phyloP scores from a whole-genome alignment of 2,888 invertebrate genomes.

The Archaeoteleia sp. region DNA sequence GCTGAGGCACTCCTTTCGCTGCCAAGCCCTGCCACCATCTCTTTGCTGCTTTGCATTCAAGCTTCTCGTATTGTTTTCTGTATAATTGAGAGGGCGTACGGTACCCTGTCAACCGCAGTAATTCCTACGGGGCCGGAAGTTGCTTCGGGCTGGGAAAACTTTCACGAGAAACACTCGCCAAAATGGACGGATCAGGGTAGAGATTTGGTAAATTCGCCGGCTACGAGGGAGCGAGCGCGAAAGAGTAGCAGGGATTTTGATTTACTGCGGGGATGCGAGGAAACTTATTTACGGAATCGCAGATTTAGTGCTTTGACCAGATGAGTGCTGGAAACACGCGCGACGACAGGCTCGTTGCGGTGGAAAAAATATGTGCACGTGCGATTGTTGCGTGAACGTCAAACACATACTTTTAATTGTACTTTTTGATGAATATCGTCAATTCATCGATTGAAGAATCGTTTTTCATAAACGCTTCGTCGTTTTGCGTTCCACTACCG shows the following conservation, averaged over 20 bases:
- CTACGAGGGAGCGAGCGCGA: slow-evolving; percentile 17
- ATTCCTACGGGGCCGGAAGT: slow-evolving; percentile 58
- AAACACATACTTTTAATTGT: too few relatives aligned
- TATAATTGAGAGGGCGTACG: slow-evolving; percentile 59
- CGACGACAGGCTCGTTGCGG: background rate
- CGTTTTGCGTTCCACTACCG: too few relatives aligned
- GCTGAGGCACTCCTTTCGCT: slow-evolving; percentile 31
- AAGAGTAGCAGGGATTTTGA: slow-evolving; percentile 43
- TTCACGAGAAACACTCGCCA: slow-evolving; percentile 50
- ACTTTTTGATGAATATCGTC: too few relatives aligned
- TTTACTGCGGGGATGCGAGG: slow-evolving; percentile 42
- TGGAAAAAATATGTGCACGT: too few relatives aligned
- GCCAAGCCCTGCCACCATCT: slow-evolving; percentile 40
- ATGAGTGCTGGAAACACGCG: slow-evolving; percentile 10
- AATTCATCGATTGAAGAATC: too few relatives aligned
- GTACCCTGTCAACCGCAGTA: slow-evolving; percentile 57
- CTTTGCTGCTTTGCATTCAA: slow-evolving; percentile 55
- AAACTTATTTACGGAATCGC: slow-evolving; percentile 45
- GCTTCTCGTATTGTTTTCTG: slow-evolving; percentile 61
- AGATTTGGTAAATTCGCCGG: slow-evolving; percentile 43
- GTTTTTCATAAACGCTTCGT: too few relatives aligned
- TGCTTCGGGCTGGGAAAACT: slow-evolving; percentile 56
- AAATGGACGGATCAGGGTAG: slow-evolving; percentile 51
- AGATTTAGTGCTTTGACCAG: slow-evolving; percentile 21
- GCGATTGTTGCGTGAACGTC: too few relatives aligned